These are phyloP conservation scores for Campylomormyrus tamandua DNA, from an alignment of 2,113 vertebrate species.

Conservation along the genomic window DNA sequence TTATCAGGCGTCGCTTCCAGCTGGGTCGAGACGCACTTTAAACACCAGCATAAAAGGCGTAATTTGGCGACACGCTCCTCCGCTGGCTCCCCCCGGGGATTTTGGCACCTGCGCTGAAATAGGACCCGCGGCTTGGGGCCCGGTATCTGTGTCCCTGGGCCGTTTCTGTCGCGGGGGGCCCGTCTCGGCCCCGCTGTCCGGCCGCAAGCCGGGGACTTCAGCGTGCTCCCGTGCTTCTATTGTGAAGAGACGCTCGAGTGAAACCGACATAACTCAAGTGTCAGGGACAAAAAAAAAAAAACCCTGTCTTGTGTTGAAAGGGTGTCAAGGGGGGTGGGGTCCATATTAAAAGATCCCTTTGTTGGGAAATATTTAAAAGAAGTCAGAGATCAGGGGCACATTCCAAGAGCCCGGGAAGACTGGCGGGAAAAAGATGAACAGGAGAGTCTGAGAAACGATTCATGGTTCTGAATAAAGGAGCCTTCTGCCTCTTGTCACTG, in stretches of 20 bases:
- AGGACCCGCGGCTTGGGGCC: neutral
- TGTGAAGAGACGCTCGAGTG: conserved; percentile 11
- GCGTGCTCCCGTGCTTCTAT: neutral
- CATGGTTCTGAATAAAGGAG: conserved; percentile 13
- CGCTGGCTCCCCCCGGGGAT: neutral
- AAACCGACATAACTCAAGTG: conserved; percentile 14
- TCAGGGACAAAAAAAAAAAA: conserved; percentile 12
- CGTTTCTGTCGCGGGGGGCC: neutral
- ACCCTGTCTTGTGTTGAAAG: conserved; percentile 15
- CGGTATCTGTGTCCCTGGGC: neutral
- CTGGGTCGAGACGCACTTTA: neutral
- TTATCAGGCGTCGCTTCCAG: neutral
- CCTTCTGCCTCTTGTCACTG: neutral
- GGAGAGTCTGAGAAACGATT: conserved; percentile 5
- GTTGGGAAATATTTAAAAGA: conserved; percentile 35
- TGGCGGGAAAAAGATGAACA: conserved; percentile 15
- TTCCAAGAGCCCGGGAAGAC: conserved; percentile 25
- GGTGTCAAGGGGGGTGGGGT: conserved; percentile 11
- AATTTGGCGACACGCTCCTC: neutral
- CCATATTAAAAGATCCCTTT: conserved; percentile 40
- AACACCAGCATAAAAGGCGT: neutral
- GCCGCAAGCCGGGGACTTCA: conserved; percentile 8
- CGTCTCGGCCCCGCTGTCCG: neutral
- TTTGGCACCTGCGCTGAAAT: conserved; percentile 25
- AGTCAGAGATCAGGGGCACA: conserved; percentile 34